These are phyloP conservation scores for Scrobipalpa costella DNA, from an alignment of 2,888 invertebrate species.

Conservation along the genomic window DNA sequence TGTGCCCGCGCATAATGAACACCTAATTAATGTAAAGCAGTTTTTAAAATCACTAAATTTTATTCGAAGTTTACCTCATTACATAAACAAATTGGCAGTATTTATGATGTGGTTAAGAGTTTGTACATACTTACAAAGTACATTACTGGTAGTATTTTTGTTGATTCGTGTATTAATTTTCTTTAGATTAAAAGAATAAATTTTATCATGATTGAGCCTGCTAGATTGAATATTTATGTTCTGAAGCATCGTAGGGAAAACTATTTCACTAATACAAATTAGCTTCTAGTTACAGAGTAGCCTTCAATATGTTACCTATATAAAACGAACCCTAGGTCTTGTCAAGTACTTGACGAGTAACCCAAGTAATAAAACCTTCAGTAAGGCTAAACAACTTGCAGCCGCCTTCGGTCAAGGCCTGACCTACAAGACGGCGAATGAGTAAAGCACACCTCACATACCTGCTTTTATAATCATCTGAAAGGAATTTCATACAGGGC, in stretches of 20 bases:
- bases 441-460: neutral
- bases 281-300: neutral
- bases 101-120: neutral
- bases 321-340: neutral
- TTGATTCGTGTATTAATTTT: too few relatives aligned
- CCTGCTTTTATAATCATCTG: neutral
- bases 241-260: too few relatives aligned
- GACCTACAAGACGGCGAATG: neutral
- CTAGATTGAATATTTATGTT: too few relatives aligned
- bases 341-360: conserved; percentile 20
- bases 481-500: too few relatives aligned
- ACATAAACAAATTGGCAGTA: neutral
- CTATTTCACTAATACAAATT: too few relatives aligned
- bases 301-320: neutral
- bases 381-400: neutral
- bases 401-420: conserved; percentile 19
- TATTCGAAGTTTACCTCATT: neutral
- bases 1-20: conserved; percentile 8
- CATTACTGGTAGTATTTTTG: too few relatives aligned
- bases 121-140: neutral
- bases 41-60: neutral
- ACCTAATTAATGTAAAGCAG: conserved; percentile 3
- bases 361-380: conserved; percentile 15
- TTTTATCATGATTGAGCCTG: too few relatives aligned
- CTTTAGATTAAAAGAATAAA: too few relatives aligned